Conservation (phyloP, 2,888 invertebrate genomes). For the Pardosa pseudoannulata region DNA sequence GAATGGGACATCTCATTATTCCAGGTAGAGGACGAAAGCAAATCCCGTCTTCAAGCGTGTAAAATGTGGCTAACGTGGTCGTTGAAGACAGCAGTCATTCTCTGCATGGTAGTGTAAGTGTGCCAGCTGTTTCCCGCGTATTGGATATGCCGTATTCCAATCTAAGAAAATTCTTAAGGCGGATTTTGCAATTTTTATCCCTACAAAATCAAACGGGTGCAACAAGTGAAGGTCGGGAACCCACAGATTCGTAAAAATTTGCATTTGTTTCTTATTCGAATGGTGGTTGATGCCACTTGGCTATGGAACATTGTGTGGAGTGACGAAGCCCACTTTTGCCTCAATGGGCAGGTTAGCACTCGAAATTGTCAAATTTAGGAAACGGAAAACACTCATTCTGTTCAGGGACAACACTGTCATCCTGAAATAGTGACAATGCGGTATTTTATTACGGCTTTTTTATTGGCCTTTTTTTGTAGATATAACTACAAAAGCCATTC, state of each 20-base stretch:
- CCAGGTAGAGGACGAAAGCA: no score
- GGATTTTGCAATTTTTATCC: neutral
- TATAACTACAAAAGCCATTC: conserved; percentile 2
- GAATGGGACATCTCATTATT: no score
- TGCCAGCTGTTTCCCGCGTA: neutral
- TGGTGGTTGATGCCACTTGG: neutral
- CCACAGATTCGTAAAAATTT: neutral
- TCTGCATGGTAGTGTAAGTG: no score
- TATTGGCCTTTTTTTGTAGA: neutral
- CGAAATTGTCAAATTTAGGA: neutral
- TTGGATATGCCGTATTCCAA: no score
- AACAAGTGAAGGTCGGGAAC: neutral
- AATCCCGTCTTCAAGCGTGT: no score
- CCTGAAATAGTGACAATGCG: neutral
- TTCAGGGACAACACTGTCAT: neutral
- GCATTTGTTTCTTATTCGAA: neutral
- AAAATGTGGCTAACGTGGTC: no score
- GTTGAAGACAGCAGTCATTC: no score
- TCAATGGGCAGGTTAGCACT: no score
- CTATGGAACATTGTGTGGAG: neutral
- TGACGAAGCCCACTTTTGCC: no score
- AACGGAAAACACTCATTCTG: neutral
- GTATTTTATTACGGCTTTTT: neutral
- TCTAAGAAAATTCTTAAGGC: neutral
- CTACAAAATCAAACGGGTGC: neutral